Conservation (phyloP, 2,797 vertebrate species). For the Carapus acus region DNA sequence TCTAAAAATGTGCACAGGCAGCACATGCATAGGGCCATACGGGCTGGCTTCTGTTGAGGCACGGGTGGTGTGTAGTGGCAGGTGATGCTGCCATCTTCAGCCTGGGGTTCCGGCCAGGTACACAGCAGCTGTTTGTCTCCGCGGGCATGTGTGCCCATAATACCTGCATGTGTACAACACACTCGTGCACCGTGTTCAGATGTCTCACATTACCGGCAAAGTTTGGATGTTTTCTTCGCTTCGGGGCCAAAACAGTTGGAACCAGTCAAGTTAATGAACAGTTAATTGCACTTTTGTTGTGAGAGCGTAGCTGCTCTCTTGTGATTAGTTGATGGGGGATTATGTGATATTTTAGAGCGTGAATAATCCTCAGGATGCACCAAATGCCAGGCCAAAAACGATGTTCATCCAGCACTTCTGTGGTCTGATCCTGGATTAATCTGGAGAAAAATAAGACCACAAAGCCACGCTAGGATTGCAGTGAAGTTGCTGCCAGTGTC, state of each 20-base stretch:
- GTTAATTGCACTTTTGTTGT: slow-evolving; percentile 1
- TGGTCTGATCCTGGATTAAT: slow-evolving; percentile 57
- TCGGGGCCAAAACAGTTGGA: not conserved
- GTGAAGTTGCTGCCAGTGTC: slow-evolving; percentile 50
- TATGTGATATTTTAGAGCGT: slow-evolving; percentile 23
- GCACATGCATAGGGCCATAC: slow-evolving; percentile 37
- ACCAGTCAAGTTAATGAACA: slow-evolving; percentile 5
- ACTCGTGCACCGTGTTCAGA: slow-evolving; percentile 13
- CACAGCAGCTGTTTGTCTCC: slow-evolving; percentile 44
- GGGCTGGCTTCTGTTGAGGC: slow-evolving; percentile 37
- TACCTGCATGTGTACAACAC: slow-evolving; percentile 6
- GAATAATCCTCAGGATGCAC: slow-evolving; percentile 44
- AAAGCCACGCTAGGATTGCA: slow-evolving; percentile 57
- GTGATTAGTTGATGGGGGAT: slow-evolving; percentile 2
- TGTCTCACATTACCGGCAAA: slow-evolving; percentile 10
- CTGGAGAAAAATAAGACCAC: slow-evolving; percentile 62
- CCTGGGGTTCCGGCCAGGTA: slow-evolving; percentile 38
- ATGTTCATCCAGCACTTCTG: slow-evolving; percentile 36
- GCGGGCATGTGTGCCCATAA: slow-evolving; percentile 7
- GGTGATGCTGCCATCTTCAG: slow-evolving; percentile 50
- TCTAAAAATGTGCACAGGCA: slow-evolving; percentile 51
- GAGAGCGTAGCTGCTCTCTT: slow-evolving; percentile 1
- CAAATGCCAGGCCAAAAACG: slow-evolving; percentile 31
- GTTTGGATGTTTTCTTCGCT: not conserved
- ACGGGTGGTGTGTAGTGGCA: slow-evolving; percentile 35